Base-by-base conservation (phyloP, 2,888 invertebrate species). In the Drosophila atripex region DNA sequence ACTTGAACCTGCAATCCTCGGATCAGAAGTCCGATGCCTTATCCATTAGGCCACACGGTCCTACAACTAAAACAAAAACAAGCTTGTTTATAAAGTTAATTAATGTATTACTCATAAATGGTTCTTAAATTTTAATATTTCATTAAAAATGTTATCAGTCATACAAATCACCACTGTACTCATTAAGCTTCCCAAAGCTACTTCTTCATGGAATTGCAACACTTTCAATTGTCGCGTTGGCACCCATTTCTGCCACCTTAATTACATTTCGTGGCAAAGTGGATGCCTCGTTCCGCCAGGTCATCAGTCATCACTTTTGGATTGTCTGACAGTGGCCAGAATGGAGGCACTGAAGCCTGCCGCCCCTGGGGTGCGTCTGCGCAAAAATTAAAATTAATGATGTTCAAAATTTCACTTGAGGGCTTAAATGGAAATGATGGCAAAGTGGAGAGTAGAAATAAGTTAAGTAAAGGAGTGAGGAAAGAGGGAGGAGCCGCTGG, bases 351-450 rank as follows among this genome's bases (percentile, higher is more conserved):
- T 71, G 71, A 73, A 73, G 74, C 84, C 80, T 71, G 51, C 39
- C 39, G 54, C 54, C 78, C 71, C 60, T 50, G 50, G 71, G 80
- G 71, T 58, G 69, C 76, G 86, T 84, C 84, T 86, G 82, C 86
- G 80, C 77, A 74, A 84, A 82, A 84, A 86, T 84, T 86, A 84
- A 84, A 84, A 86, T 86, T 84, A 84, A 84, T 84, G 86, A 86
- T 79, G 86, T 79, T 80, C 73, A 51, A 75, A 77, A 84, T 75
- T 64, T 57, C 0, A 75, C 80, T 63, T 30, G 68, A 45, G 71
- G 84, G 66, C 18, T 38, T 55, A 57, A 74, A 68, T 57, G 77
- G 57, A 35, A 35, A 66, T 64, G 66, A 56, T 25, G 18, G 60
- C 21, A 12, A 60, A 46, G 32, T 39, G 61, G 38, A 39, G 45